Conservation (phyloP, 2,113 vertebrate species). For the Pantherophis guttatus region DNA sequence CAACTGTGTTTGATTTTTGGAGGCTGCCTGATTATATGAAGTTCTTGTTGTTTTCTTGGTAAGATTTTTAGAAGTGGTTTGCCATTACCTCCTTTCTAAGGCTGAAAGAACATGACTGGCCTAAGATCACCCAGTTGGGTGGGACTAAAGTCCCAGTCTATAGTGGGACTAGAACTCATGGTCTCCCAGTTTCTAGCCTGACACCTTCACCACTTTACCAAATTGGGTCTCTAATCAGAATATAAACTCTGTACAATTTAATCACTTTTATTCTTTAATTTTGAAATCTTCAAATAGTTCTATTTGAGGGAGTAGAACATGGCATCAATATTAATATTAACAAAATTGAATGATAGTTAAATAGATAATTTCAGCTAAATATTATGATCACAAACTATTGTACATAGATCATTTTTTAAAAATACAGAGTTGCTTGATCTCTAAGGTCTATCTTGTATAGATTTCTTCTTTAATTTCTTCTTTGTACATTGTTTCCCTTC, state of each 20-base stretch:
- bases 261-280: not conserved
- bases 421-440: not conserved
- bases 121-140: not conserved
- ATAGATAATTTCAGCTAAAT: not conserved
- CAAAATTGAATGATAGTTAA: not conserved
- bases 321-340: not conserved
- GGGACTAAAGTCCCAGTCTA: not conserved
- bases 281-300: not conserved
- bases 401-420: not conserved
- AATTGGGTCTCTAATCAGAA: not conserved
- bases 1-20: not conserved
- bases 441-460: not conserved
- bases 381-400: not conserved
- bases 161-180: not conserved
- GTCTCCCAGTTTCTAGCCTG: not conserved
- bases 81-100: not conserved
- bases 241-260: not conserved
- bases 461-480: not conserved
- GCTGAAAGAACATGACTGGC: not conserved
- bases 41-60: not conserved
- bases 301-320: not conserved
- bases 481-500: not conserved
- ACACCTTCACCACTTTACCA: not conserved
- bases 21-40: not conserved
- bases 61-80: not conserved